A percentile compares a stretch with the other conserved stretches of the same genome.
Conservation (phyloP, 2,113 vertebrate genomes). For the Drymodes brunneopygia region DNA sequence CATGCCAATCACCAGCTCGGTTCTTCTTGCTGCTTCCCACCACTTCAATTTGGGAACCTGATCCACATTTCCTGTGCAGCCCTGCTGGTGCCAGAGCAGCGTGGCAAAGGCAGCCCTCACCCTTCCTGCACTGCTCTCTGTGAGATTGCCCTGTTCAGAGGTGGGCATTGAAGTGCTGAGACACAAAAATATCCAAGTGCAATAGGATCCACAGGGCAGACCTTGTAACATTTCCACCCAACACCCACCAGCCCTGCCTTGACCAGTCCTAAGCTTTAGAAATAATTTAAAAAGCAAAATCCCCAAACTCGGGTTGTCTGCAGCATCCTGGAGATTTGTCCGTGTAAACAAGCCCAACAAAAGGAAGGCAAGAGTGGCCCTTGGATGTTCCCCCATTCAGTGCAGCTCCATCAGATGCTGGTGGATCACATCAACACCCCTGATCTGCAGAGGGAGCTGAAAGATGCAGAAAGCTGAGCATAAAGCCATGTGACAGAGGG, state of each 20-base stretch:
- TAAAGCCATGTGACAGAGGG: not conserved
- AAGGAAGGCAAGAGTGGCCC: not conserved
- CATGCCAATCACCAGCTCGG: not conserved
- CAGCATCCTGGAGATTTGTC: not conserved
- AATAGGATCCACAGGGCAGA: not conserved
- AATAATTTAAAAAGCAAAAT: not conserved
- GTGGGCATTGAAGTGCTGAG: not conserved
- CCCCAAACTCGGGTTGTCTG: not conserved
- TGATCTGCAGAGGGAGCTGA: not conserved
- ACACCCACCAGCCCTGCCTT: not conserved
- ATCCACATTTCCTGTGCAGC: not conserved
- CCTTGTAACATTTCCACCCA: not conserved
- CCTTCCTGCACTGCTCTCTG: not conserved
- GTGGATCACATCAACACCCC: not conserved
- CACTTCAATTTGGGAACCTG: not conserved
- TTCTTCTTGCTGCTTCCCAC: not conserved
- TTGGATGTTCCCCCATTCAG: fast-evolving
- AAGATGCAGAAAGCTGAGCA: not conserved
- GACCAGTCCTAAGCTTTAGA: not conserved
- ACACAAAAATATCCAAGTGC: not conserved
- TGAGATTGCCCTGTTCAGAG: not conserved
- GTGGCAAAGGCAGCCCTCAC: fast-evolving
- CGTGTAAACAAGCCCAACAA: not conserved
- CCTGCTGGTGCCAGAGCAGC: not conserved
- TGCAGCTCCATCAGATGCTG: not conserved